Evolutionary conservation across 2,888 invertebrate genomes (phyloP), one percentile per base, ranked within the genome.

Genomic region (Callyntrura sp.): DNA sequence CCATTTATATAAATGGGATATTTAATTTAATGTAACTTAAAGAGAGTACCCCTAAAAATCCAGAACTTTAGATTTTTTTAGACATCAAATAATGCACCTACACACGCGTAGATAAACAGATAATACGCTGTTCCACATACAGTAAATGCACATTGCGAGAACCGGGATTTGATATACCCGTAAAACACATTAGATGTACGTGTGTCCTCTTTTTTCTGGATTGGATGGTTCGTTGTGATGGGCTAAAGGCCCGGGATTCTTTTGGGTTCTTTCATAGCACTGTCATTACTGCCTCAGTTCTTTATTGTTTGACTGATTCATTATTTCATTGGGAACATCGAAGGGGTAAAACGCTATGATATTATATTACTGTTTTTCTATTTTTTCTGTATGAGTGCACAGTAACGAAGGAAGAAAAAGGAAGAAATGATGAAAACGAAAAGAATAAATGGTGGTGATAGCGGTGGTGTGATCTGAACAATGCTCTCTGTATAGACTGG

Each of bases 271-370:
- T 35, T 35, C 35, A 35, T 35, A 6, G 3, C 35, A 35, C 3
- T 35, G 35, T 23, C 60, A 60, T 60, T 9, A 60, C 20, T 60
- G 6, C 23, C 60, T 23, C 23, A 23, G n/a, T 28, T 35, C 9
- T 4, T 17, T 43, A n/a, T 70, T 70, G 68, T 70, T 70, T 43
- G 43, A 70, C 35, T 70, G 68, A 70, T 43, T 70, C 68, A 70
- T 43, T 70, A n/a, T 35, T 43, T 70, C 17, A 17, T 70, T 1
- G 43, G 20, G 17, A 43, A 70, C 68, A 70, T 8, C 35, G 17
- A 70, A 70, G 35, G 68, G 68, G 68, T 70, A 43, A 70, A 70
- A 35, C 17, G 9, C 43, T 9, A 17, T 70, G 8, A 70, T 43
- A 70, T 17, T 70, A 4, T 35, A n/a, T 17, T 43, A 17, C n/a